Conservation (phyloP, 2,888 invertebrate species). For the Autographa pulchrina region DNA sequence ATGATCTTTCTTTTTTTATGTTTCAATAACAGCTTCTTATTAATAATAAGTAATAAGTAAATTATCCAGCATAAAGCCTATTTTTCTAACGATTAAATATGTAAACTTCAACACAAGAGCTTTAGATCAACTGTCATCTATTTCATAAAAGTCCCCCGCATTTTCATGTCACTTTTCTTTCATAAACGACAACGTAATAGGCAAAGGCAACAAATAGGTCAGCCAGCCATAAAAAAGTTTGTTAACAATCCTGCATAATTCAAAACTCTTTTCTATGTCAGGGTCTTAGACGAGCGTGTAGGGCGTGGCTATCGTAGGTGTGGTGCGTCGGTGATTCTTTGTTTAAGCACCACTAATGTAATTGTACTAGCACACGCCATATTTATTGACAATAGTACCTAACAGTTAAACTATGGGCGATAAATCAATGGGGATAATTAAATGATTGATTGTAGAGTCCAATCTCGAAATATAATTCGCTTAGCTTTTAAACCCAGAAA, state of each 20-base stretch:
- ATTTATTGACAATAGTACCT: conserved; percentile 43
- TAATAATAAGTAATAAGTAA: too few relatives aligned
- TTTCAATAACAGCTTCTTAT: too few relatives aligned
- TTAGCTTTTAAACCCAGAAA: conserved; percentile 11
- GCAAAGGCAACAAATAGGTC: conserved; percentile 24
- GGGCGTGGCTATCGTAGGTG: conserved; percentile 59
- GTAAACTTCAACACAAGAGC: too few relatives aligned
- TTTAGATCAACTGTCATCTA: too few relatives aligned
- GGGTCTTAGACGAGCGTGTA: conserved; percentile 56
- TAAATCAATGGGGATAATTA: background rate
- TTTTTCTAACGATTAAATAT: too few relatives aligned
- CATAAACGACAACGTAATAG: conserved; percentile 16
- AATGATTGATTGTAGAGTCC: background rate
- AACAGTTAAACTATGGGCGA: background rate
- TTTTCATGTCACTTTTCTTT: conserved; percentile 12
- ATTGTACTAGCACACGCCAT: conserved; percentile 57
- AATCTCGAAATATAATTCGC: background rate
- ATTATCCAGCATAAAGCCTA: too few relatives aligned
- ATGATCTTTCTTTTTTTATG: too few relatives aligned
- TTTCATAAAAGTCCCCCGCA: conserved; percentile 18
- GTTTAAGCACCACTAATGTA: conserved; percentile 53
- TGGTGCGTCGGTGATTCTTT: conserved; percentile 58
- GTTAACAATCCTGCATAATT: conserved; percentile 47
- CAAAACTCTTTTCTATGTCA: conserved; percentile 65
- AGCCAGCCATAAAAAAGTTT: conserved; percentile 38